Conservation (phyloP, 92 coral and sea anemone genomes). For the Actinernus sp. region DNA sequence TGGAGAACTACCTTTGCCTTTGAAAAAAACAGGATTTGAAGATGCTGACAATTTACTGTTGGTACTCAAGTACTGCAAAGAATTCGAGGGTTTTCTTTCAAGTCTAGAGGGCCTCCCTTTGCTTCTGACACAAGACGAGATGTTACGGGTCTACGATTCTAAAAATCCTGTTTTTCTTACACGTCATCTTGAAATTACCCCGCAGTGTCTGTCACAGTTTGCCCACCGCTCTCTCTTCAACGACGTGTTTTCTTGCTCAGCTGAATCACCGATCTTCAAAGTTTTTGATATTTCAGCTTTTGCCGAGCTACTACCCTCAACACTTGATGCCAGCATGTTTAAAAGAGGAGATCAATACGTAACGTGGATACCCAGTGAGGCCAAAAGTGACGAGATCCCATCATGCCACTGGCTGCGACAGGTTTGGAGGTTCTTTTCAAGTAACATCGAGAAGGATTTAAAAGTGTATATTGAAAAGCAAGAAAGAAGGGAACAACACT, state of each 20-base stretch:
- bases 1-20: slow-evolving; percentile 16
- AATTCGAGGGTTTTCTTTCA: background rate
- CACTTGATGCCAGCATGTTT: background rate
- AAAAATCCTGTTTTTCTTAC: no score
- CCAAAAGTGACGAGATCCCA: background rate
- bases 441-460: background rate
- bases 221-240: background rate
- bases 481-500: no score
- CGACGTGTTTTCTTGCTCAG: background rate
- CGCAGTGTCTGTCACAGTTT: background rate
- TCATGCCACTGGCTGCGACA: slow-evolving; percentile 15
- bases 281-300: slow-evolving; percentile 52
- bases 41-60: background rate
- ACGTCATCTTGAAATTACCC: no score
- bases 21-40: background rate
- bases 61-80: background rate
- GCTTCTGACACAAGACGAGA: no score
- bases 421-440: slow-evolving; percentile 66
- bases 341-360: slow-evolving; percentile 5
- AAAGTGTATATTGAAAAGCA: background rate
- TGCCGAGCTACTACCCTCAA: slow-evolving; percentile 52
- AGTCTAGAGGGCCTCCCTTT: background rate
- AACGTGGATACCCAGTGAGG: slow-evolving; percentile 35
- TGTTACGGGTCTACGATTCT: no score
- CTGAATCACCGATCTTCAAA: slow-evolving; percentile 25